These are phyloP conservation scores for Tiliacea aurago DNA, from an alignment of 2,888 invertebrate species.

Conservation along the genomic window DNA sequence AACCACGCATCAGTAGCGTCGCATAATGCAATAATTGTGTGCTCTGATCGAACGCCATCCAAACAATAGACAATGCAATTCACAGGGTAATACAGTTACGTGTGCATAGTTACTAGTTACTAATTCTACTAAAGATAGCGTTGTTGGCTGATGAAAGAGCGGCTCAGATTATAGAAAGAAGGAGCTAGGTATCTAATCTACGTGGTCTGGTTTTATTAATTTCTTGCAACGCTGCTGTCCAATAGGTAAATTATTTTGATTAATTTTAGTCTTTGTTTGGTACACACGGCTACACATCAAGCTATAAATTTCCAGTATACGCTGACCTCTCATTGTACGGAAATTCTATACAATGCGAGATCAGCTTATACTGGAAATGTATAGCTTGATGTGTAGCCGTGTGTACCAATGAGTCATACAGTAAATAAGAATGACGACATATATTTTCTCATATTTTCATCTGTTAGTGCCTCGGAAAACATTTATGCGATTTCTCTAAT, in stretches of 20 bases:
- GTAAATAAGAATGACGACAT: background rate
- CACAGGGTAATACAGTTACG: background rate
- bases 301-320: too few species aligned
- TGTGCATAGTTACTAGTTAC: background rate
- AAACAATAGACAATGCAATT: constrained; percentile 30
- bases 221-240: background rate
- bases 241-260: background rate
- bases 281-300: too few species aligned
- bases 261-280: background rate
- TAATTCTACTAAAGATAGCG: background rate
- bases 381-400: too few species aligned
- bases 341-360: too few species aligned
- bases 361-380: too few species aligned
- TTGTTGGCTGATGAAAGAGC: background rate
- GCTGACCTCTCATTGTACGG: too few species aligned
- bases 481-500: too few species aligned
- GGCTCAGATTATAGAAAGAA: too few species aligned
- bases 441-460: too few species aligned
- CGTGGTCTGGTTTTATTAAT: background rate
- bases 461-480: too few species aligned
- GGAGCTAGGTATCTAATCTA: background rate
- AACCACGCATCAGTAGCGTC: constrained; percentile 24
- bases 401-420: background rate
- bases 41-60: constrained; percentile 11
- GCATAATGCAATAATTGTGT: constrained; percentile 26